Conservation (phyloP, 2,888 invertebrate species). For the Bursaphelenchus okinawaensis region DNA sequence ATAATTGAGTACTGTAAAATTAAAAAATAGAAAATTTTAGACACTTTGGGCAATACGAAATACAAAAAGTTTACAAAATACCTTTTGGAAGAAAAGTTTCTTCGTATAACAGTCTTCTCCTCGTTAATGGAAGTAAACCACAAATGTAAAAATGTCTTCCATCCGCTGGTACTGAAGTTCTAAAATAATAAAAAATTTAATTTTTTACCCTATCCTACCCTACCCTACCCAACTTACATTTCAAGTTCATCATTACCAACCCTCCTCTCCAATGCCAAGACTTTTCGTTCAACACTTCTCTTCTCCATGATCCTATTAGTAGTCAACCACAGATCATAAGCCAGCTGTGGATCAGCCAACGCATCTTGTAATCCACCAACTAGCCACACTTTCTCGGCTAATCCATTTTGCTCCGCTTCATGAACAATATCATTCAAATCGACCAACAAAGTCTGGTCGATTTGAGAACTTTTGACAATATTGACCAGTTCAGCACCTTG, state of each 20-base stretch:
- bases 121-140: constrained; percentile 29
- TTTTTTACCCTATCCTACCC: background rate
- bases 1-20: too few relatives aligned
- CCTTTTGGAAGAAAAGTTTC: constrained; percentile 33
- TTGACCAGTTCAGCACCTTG: constrained; percentile 31
- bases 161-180: constrained; percentile 2
- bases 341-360: constrained; percentile 19
- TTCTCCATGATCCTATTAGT: constrained; percentile 13
- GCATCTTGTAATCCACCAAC: constrained; percentile 26
- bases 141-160: constrained; percentile 35
- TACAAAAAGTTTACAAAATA: background rate
- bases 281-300: constrained; percentile 16
- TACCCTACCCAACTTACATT: constrained; percentile 13
- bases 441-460: constrained; percentile 16
- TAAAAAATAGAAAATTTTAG: background rate
- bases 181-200: background rate
- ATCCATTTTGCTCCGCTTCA: constrained; percentile 12
- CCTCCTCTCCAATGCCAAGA: constrained; percentile 17
- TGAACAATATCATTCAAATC: constrained; percentile 21
- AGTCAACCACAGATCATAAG: constrained; percentile 24
- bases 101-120: constrained; percentile 33
- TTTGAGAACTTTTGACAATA: constrained; percentile 23
- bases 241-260: constrained; percentile 21
- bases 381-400: constrained; percentile 29
- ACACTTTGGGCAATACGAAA: background rate